phyloP scores from a whole-genome alignment of 2,888 invertebrate species.

The Nemoura dubitans region DNA sequence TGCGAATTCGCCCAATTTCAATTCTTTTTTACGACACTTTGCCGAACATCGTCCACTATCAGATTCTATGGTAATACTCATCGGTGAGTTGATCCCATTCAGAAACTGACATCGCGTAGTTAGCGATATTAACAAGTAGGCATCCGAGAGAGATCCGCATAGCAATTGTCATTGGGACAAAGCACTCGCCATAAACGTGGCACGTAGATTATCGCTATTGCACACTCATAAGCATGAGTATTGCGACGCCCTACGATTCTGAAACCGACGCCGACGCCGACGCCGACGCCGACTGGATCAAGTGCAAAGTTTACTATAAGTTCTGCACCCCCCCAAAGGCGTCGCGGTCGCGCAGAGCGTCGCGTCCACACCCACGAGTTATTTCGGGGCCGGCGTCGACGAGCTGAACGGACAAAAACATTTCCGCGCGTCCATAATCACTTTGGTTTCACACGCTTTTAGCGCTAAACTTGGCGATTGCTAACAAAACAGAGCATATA shows the following conservation, averaged over 20 bases:
- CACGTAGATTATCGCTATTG: not conserved
- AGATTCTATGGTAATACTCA: not conserved
- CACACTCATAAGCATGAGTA: not conserved
- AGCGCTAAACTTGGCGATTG: not conserved
- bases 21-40: not conserved
- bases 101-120: not conserved
- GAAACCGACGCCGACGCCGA: not conserved
- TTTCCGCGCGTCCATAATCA: not conserved
- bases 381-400: not conserved
- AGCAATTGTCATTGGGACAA: not conserved
- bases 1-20: not conserved
- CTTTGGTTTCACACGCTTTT: not conserved
- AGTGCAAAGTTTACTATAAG: not conserved
- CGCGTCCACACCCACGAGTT: constrained; percentile 4
- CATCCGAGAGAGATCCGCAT: not conserved
- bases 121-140: not conserved
- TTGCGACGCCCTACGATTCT: not conserved
- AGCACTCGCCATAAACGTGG: not conserved
- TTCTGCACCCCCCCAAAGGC: not conserved
- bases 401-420: not conserved
- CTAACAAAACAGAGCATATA: no score
- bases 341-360: not conserved
- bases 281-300: not conserved
- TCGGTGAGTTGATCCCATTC: not conserved
- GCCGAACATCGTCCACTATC: not conserved